Conservation (phyloP, 2,888 invertebrate species). For the Pelosia muscerda region DNA sequence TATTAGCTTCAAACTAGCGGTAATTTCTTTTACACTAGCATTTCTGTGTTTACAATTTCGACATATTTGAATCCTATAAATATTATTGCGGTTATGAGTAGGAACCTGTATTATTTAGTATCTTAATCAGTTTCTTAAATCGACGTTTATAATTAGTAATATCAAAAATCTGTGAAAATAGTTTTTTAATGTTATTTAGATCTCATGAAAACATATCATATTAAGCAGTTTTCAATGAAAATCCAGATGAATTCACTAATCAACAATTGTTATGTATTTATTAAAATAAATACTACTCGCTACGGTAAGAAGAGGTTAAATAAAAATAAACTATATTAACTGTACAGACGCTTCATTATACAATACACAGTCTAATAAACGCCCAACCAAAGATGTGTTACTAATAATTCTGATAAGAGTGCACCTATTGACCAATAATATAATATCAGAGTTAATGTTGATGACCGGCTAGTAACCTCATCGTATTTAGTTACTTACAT, state of each 20-base stretch:
- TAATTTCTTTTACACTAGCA: constrained; percentile 26
- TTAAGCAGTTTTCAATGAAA: background rate
- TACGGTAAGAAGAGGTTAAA: background rate
- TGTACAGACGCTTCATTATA: background rate
- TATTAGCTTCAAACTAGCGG: constrained; percentile 19
- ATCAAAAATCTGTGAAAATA: constrained; percentile 14
- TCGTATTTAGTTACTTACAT: constrained; percentile 32
- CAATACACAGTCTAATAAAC: background rate
- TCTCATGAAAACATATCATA: background rate
- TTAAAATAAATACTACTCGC: background rate
- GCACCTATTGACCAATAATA: constrained; percentile 19
- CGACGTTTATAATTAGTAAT: constrained; percentile 18
- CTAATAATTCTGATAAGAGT: constrained; percentile 16
- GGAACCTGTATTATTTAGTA: constrained; percentile 26
- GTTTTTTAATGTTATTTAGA: background rate
- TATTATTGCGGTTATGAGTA: constrained; percentile 24
- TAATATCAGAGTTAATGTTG: constrained; percentile 16
- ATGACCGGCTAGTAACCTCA: constrained; percentile 25
- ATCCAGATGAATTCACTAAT: no score
- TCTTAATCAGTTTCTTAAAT: constrained; percentile 27
- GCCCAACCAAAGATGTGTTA: background rate
- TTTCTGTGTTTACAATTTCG: constrained; percentile 35
- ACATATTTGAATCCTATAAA: constrained; percentile 30
- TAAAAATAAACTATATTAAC: background rate
- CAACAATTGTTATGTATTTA: background rate